Conservation (phyloP, 1,140 invertebrate species). For the Micrasema longulum region DNA sequence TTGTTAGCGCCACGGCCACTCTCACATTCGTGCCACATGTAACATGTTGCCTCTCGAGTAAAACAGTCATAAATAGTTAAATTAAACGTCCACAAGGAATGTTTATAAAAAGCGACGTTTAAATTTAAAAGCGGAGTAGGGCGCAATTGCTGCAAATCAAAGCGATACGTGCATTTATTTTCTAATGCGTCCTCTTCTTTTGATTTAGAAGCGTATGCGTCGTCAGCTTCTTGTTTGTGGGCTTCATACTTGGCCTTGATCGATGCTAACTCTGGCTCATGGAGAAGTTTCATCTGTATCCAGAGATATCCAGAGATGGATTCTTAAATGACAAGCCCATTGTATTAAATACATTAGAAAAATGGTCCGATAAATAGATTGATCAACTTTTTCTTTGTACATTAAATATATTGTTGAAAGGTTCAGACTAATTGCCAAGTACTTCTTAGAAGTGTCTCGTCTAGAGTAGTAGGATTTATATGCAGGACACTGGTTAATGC, state of each 20-base stretch:
- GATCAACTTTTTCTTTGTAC: no score
- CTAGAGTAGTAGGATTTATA: no score
- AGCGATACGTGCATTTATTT: no score
- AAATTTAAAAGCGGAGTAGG: no score
- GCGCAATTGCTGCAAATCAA: no score
- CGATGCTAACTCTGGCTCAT: not conserved
- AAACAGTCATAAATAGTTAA: slow-evolving; percentile 58
- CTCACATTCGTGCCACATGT: slow-evolving; percentile 60
- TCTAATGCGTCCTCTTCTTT: no score
- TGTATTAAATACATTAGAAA: not conserved
- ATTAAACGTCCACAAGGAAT: slow-evolving; percentile 59
- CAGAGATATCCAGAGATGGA: not conserved
- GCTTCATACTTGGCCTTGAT: slow-evolving; percentile 1
- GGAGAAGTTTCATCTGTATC: not conserved
- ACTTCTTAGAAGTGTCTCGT: not conserved
- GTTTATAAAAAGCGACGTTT: slow-evolving; percentile 52
- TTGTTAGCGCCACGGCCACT: slow-evolving; percentile 58
- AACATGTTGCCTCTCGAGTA: slow-evolving; percentile 55
- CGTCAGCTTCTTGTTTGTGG: not conserved
- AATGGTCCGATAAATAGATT: no score
- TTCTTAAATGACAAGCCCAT: not conserved
- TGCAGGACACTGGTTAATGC: not conserved
- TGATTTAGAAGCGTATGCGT: no score
- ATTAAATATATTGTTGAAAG: not conserved
- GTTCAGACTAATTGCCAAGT: not conserved